Percentiles rank a stretch among this genome's conserved stretches.
These are phyloP conservation scores for Pituophis catenifer DNA, from an alignment of 2,113 vertebrate genomes.

Conservation along the genomic window DNA sequence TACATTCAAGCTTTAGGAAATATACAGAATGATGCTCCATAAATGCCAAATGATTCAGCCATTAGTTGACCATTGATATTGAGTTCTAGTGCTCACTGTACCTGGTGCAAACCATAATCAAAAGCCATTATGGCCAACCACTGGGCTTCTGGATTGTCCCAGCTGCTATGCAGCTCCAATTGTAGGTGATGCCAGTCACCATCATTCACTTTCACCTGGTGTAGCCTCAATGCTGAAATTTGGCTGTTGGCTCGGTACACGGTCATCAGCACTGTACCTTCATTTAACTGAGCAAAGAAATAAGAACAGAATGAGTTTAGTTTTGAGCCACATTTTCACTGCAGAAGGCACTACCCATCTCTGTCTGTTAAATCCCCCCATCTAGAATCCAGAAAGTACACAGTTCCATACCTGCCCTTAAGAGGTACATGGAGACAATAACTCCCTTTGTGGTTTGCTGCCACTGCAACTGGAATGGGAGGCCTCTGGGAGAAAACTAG, in stretches of 20 bases:
- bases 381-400: neutral
- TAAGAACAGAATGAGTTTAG: neutral
- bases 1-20: neutral
- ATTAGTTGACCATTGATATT: neutral
- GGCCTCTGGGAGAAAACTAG: neutral
- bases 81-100: conserved; percentile 40
- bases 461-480: neutral
- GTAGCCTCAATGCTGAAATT: conserved; percentile 72
- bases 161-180: conserved; percentile 74
- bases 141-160: conserved; percentile 38
- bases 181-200: conserved; percentile 88
- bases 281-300: conserved; percentile 71
- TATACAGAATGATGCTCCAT: neutral
- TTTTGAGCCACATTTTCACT: neutral
- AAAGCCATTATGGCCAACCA: conserved; percentile 77
- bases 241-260: conserved; percentile 77
- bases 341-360: neutral
- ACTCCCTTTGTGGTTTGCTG: neutral
- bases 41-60: neutral
- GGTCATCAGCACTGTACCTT: conserved; percentile 77
- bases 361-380: neutral
- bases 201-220: conserved; percentile 79
- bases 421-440: neutral
- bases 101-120: conserved; percentile 85
- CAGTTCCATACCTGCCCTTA: neutral